A percentile compares a stretch with the other conserved stretches of the same genome.
Evolutionary conservation across 2,888 invertebrate species (phyloP).

Genomic region (Catocala fraxini): DNA sequence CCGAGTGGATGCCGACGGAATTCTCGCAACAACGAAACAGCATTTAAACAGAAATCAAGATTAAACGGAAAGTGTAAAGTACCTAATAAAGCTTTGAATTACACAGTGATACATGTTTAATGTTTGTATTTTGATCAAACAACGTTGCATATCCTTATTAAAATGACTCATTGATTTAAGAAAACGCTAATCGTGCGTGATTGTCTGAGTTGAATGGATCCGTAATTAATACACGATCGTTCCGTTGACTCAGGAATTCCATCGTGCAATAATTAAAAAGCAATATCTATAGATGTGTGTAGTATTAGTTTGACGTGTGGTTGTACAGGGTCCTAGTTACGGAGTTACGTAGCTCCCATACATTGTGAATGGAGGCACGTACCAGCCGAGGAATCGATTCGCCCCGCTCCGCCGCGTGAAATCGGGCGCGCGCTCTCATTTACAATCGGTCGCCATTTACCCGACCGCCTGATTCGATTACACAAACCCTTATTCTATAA

Average conservation of each 20-base stretch:
- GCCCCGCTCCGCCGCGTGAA: slow-evolving; percentile 79
- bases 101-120: slow-evolving; percentile 4
- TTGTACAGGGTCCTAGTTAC: slow-evolving; percentile 46
- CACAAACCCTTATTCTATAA: slow-evolving; percentile 65
- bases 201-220: slow-evolving; percentile 16
- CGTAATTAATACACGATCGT: slow-evolving; percentile 26
- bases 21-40: neutral
- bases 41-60: slow-evolving; percentile 3
- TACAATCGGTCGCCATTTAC: slow-evolving; percentile 73
- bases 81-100: too few relatives aligned
- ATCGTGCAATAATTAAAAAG: slow-evolving; percentile 33
- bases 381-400: slow-evolving; percentile 75
- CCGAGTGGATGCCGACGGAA: neutral
- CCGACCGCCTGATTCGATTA: slow-evolving; percentile 74
- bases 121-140: neutral
- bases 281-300: slow-evolving; percentile 25
- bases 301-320: slow-evolving; percentile 35
- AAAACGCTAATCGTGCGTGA: slow-evolving; percentile 23
- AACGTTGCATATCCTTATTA: slow-evolving; percentile 13
- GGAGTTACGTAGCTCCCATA: slow-evolving; percentile 45
- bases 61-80: neutral
- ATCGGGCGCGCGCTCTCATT: slow-evolving; percentile 77
- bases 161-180: slow-evolving; percentile 15
- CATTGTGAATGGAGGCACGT: slow-evolving; percentile 68
- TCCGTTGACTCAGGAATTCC: slow-evolving; percentile 20